phyloP scores from a whole-genome alignment of 2,888 invertebrate species.

The Caenorhabditis drosophilae region DNA sequence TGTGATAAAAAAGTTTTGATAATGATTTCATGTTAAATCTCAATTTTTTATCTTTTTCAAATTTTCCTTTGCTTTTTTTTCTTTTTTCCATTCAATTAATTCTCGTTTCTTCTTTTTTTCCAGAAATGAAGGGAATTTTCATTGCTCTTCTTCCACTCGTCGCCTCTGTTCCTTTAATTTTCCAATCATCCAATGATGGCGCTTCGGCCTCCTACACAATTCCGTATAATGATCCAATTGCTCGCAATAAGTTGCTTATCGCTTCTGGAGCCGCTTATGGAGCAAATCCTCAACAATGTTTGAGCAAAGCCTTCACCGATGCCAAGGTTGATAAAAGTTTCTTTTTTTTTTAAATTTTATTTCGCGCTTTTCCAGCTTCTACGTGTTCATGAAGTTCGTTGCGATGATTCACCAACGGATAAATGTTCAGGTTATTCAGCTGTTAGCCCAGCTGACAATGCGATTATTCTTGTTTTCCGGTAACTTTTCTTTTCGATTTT shows the following conservation, averaged over 20 bases:
- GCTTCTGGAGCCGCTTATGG: constrained; percentile 40
- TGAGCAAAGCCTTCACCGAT: constrained; percentile 28
- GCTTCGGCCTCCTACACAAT: constrained; percentile 21
- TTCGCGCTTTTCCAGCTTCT: constrained; percentile 5
- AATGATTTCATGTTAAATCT: no score
- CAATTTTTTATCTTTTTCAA: constrained; percentile 2
- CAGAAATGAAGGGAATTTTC: no score
- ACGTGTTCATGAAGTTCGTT: constrained; percentile 16
- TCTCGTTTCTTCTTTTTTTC: constrained; percentile 4
- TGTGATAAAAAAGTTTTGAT: no score
- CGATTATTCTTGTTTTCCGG: constrained; percentile 51
- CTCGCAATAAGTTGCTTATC: constrained; percentile 29
- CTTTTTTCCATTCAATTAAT: constrained; percentile 4
- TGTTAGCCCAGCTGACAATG: constrained; percentile 39
- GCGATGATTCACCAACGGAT: constrained; percentile 26
- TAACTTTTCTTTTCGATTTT: neutral
- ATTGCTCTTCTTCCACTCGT: constrained; percentile 6
- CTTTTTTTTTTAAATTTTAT: neutral
- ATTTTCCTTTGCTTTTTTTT: constrained; percentile 5
- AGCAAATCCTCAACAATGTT: constrained; percentile 23
- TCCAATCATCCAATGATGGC: neutral
- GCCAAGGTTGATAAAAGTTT: neutral
- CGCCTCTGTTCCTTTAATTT: constrained; percentile 1
- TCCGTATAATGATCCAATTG: constrained; percentile 25
- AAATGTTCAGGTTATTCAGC: constrained; percentile 48